phyloP scores from a whole-genome alignment of 2,797 vertebrate species.

The Lagodon rhomboides region DNA sequence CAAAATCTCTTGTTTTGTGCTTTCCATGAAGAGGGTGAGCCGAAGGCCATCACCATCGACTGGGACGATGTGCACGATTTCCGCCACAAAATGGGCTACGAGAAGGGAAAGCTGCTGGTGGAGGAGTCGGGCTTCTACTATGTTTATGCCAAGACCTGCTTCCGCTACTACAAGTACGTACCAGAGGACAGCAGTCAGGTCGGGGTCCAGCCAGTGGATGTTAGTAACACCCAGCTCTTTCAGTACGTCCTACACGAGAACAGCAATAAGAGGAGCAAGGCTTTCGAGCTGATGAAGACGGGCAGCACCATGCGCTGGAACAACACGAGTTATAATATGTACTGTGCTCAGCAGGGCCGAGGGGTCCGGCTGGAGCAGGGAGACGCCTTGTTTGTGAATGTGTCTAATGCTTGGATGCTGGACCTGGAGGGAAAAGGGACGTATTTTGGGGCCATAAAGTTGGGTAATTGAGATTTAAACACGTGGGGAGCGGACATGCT shows the following conservation, averaged over 20 bases:
- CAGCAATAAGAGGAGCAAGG: slow-evolving; percentile 87
- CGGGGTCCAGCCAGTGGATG: slow-evolving; percentile 62
- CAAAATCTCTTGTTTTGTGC: not conserved
- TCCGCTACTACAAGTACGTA: slow-evolving; percentile 85
- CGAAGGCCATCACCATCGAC: slow-evolving; percentile 77
- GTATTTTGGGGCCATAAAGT: slow-evolving; percentile 96
- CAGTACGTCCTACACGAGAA: slow-evolving; percentile 93
- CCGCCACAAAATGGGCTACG: slow-evolving; percentile 89
- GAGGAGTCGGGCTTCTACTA: slow-evolving; percentile 94
- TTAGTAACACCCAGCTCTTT: slow-evolving; percentile 91
- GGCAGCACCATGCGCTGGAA: slow-evolving; percentile 94
- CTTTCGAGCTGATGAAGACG: slow-evolving; percentile 91
- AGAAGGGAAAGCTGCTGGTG: slow-evolving; percentile 90
- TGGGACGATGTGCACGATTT: slow-evolving; percentile 91
- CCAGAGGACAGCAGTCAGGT: slow-evolving; percentile 51
- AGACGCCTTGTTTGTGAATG: slow-evolving; percentile 92
- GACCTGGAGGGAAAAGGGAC: slow-evolving; percentile 92
- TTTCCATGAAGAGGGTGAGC: slow-evolving; percentile 68
- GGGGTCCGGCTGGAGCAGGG: slow-evolving; percentile 89
- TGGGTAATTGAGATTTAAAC: slow-evolving; percentile 86
- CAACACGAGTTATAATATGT: slow-evolving; percentile 92
- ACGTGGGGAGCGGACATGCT: slow-evolving; percentile 75
- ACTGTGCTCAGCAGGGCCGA: slow-evolving; percentile 94
- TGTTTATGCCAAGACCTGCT: slow-evolving; percentile 96
- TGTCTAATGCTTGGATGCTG: slow-evolving; percentile 92